Evolutionary conservation across 2,113 vertebrate species (phyloP).

Genomic region (Sula dactylatra): DNA sequence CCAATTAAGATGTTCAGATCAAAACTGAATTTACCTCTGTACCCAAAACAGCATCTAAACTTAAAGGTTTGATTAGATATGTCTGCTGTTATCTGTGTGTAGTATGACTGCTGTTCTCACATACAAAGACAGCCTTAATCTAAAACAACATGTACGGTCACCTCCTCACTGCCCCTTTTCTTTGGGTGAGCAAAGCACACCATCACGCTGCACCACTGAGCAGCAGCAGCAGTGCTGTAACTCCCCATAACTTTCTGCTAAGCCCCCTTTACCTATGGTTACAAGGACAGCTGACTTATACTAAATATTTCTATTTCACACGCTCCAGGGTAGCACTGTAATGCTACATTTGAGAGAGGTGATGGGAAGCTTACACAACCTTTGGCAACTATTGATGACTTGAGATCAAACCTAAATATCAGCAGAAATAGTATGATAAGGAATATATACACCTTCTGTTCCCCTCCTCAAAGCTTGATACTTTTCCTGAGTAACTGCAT

Average conservation of each 20-base stretch:
- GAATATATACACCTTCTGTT: background rate
- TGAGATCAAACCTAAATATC: background rate
- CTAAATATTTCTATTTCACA: background rate
- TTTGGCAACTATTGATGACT: background rate
- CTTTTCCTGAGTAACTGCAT: background rate
- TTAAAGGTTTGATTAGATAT: background rate
- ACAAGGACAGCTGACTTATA: background rate
- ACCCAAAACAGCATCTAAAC: background rate
- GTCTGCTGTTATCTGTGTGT: background rate
- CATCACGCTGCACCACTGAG: background rate
- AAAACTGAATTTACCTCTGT: background rate
- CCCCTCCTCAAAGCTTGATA: background rate
- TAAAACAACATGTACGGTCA: background rate
- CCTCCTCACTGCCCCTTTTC: fast-evolving
- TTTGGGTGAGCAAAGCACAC: background rate
- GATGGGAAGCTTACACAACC: background rate
- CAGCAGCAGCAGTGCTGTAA: background rate
- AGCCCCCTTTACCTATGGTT: background rate
- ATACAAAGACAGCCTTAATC: background rate
- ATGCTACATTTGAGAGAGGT: background rate
- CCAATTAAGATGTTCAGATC: background rate
- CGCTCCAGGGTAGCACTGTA: background rate
- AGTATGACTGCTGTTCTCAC: background rate
- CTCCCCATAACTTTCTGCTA: background rate
- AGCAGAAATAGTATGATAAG: background rate